These are phyloP conservation scores for Crocidura indochinensis DNA, from an alignment of 2,797 vertebrate species.

Conservation along the genomic window DNA sequence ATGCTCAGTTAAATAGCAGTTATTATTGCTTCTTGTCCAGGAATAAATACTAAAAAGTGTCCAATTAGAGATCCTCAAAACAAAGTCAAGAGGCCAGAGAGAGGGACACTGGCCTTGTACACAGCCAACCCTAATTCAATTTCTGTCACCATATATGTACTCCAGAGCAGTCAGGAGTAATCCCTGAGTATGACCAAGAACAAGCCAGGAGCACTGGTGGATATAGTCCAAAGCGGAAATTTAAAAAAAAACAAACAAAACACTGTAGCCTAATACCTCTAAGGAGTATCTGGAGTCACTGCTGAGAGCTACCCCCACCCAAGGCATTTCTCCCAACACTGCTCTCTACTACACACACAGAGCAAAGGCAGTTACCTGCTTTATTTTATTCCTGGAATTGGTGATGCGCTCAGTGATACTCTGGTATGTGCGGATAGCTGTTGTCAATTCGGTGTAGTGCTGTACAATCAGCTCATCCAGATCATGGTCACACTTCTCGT, in stretches of 20 bases:
- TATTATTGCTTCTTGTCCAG: slow-evolving; percentile 1
- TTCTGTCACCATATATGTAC: too few relatives aligned
- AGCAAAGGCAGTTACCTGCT: slow-evolving; percentile 91
- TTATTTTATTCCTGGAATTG: slow-evolving; percentile 98
- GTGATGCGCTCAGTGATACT: slow-evolving; percentile 99
- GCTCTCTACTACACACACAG: background rate
- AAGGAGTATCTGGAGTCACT: too few relatives aligned
- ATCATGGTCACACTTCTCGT: slow-evolving; percentile 96
- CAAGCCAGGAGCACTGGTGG: too few relatives aligned
- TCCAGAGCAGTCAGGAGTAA: too few relatives aligned
- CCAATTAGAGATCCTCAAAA: slow-evolving; percentile 22
- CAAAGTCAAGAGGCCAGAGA: background rate
- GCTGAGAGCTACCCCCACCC: too few relatives aligned
- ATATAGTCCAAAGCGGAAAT: too few relatives aligned
- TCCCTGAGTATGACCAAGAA: too few relatives aligned
- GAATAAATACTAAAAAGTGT: background rate
- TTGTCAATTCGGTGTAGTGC: slow-evolving; percentile 98
- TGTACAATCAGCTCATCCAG: slow-evolving; percentile 97
- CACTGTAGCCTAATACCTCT: too few relatives aligned
- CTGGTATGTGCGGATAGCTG: slow-evolving; percentile 98
- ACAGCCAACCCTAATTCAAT: too few relatives aligned
- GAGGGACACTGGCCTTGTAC: too few relatives aligned
- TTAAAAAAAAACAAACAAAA: too few relatives aligned
- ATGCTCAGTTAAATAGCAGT: background rate
- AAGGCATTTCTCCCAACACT: background rate